phyloP scores from a whole-genome alignment of 1,140 invertebrate genomes.

The Apis mellifera region DNA sequence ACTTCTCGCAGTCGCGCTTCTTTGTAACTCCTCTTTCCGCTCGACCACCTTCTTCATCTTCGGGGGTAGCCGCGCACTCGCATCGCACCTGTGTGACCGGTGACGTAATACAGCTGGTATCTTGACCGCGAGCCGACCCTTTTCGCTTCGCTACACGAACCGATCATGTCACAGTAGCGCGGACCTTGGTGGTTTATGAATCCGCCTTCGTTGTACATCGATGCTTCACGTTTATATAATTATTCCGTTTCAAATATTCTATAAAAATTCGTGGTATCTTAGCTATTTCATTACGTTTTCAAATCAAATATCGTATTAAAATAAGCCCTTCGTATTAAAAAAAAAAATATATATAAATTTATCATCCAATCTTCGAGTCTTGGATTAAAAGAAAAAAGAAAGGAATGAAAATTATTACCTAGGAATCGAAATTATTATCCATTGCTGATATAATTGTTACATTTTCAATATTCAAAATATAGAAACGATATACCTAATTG shows the following conservation, averaged over 20 bases:
- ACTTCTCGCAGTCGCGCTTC: slow-evolving; percentile 44
- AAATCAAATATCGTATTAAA: too few species aligned
- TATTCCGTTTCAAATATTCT: not conserved
- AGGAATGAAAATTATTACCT: too few species aligned
- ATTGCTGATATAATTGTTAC: too few species aligned
- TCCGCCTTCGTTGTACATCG: not conserved
- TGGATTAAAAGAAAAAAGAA: too few species aligned
- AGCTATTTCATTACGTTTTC: too few species aligned
- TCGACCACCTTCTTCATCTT: slow-evolving; percentile 7
- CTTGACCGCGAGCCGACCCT: slow-evolving; percentile 24
- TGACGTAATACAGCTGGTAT: slow-evolving; percentile 64
- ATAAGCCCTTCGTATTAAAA: too few species aligned
- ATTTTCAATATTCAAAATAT: too few species aligned
- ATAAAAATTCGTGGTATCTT: too few species aligned
- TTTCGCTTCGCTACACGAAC: not conserved
- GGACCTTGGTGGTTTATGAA: not conserved
- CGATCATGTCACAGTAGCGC: slow-evolving; percentile 7
- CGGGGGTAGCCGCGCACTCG: slow-evolving; percentile 50
- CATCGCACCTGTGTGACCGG: slow-evolving; percentile 70
- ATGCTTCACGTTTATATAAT: not conserved
- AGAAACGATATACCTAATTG: too few species aligned
- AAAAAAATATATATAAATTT: too few species aligned
- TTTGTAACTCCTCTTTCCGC: slow-evolving; percentile 18
- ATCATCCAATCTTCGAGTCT: too few species aligned
- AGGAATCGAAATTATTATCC: too few species aligned